phyloP scores from a whole-genome alignment of 2,113 vertebrate genomes.

The Pangasianodon hypophthalmus region DNA sequence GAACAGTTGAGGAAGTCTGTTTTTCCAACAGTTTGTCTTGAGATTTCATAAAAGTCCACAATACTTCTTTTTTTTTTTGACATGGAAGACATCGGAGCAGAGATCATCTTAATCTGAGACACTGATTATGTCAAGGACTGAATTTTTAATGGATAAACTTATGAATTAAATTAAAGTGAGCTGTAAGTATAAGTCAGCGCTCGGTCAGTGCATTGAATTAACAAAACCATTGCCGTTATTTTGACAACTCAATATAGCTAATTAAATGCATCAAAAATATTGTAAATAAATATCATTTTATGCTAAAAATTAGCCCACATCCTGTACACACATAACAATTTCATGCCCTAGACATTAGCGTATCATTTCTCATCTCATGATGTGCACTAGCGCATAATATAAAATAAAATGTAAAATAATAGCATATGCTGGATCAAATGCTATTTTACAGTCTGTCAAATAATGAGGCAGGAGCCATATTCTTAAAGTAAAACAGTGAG shows the following conservation, averaged over 20 bases:
- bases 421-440: neutral
- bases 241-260: neutral
- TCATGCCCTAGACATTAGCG: neutral
- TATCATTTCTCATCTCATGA: neutral
- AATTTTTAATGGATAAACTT: neutral
- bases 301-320: neutral
- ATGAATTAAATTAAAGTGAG: neutral
- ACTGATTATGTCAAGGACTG: neutral
- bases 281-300: neutral
- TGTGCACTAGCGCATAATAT: neutral
- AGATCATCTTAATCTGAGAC: neutral
- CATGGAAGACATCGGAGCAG: no score
- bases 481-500: neutral
- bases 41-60: neutral
- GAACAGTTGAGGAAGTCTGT: neutral
- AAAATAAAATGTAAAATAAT: no score
- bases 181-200: neutral
- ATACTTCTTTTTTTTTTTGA: neutral
- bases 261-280: neutral
- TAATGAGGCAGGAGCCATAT: neutral
- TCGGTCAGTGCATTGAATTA: no score
- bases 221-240: neutral
- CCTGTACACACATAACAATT: neutral
- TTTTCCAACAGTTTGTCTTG: neutral
- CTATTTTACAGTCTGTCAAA: neutral